Conservation (phyloP, 2,113 vertebrate genomes). For the Mobula birostris region DNA sequence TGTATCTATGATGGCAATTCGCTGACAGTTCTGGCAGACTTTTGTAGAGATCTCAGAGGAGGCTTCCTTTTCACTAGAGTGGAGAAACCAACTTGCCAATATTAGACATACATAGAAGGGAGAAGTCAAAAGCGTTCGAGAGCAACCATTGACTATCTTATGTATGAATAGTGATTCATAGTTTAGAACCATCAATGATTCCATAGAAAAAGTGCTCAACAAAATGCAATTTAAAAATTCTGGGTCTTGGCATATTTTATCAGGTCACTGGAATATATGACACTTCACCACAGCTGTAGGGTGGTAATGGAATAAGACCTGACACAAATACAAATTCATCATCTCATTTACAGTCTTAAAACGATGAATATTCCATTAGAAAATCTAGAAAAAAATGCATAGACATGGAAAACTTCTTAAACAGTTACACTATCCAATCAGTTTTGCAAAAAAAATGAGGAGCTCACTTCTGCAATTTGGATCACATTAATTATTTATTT, state of each 20-base stretch:
- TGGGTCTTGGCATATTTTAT: neutral
- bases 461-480: neutral
- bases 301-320: neutral
- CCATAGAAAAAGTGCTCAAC: neutral
- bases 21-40: neutral
- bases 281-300: neutral
- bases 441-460: neutral
- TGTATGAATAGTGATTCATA: neutral
- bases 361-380: neutral
- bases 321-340: neutral
- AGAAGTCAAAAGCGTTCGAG: neutral
- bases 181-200: neutral
- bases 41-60: neutral
- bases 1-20: neutral
- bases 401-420: neutral
- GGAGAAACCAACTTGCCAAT: neutral
- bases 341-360: neutral
- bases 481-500: neutral
- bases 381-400: neutral
- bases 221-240: neutral
- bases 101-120: neutral
- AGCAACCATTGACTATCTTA: neutral
- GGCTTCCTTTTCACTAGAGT: neutral
- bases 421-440: neutral
- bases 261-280: neutral